Conservation (phyloP, 2,888 invertebrate genomes). For the Sinopyrophorus schimmeli region DNA sequence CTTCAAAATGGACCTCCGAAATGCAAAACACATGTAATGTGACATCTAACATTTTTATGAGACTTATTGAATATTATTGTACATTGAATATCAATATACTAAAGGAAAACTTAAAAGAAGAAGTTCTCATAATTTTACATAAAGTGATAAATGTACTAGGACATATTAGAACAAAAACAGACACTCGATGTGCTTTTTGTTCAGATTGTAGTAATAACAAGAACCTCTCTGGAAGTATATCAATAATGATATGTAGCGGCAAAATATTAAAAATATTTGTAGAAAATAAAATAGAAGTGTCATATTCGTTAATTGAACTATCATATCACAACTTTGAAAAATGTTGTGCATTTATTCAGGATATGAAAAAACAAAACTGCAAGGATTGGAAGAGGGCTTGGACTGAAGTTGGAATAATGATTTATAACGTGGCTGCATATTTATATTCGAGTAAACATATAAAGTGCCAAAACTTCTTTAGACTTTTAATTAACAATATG, state of each 20-base stretch:
- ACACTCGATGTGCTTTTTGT: conserved; percentile 5
- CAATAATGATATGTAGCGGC: conserved; percentile 5
- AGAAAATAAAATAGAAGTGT: conserved; percentile 1
- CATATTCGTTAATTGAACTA: neutral
- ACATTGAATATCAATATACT: neutral
- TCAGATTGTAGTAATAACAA: conserved; percentile 7
- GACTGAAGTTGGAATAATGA: conserved; percentile 26
- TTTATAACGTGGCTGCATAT: conserved; percentile 37
- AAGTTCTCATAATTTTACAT: conserved; percentile 8
- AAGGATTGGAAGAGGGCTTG: conserved; percentile 34
- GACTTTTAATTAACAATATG: conserved; percentile 9
- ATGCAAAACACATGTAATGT: conserved; percentile 2
- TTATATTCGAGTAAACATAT: conserved; percentile 23
- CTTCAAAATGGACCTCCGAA: neutral
- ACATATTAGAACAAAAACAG: conserved; percentile 3
- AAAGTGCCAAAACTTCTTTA: conserved; percentile 15
- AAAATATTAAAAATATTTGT: conserved; percentile 13
- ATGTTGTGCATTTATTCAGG: conserved; percentile 31
- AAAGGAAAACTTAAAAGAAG: conserved; percentile 3
- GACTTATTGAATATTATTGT: conserved; percentile 4
- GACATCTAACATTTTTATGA: conserved; percentile 2
- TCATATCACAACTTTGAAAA: conserved; percentile 18
- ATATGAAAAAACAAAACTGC: conserved; percentile 32
- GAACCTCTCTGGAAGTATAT: conserved; percentile 1
- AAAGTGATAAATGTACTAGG: conserved; percentile 11